Percentiles rank a stretch among this genome's conserved stretches.
Evolutionary conservation across 92 coral and sea anemone species (phyloP).

Genomic region (Desmophyllum pertusum): DNA sequence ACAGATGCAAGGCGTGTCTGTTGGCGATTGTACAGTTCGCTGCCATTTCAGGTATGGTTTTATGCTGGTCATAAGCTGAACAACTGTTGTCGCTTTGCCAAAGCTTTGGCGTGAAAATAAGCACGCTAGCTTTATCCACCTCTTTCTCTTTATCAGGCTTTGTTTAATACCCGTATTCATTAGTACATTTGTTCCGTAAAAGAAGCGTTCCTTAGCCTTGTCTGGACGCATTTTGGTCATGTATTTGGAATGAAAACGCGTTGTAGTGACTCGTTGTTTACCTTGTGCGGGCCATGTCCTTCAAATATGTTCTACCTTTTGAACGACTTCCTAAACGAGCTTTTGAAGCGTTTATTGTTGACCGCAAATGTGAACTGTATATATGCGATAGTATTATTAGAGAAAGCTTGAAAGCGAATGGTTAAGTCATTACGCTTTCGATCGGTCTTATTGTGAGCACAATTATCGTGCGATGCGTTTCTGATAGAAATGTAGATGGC

Average conservation of each 20-base stretch:
- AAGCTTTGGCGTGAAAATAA: slow-evolving; percentile 17
- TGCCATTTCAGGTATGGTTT: slow-evolving; percentile 39
- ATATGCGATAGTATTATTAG: background rate
- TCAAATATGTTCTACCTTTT: slow-evolving; percentile 8
- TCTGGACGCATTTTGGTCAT: background rate
- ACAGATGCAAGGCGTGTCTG: slow-evolving; percentile 35
- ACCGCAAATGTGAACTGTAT: slow-evolving; percentile 31
- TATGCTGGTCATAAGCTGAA: background rate
- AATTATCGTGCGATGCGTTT: slow-evolving; percentile 5
- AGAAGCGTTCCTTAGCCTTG: background rate
- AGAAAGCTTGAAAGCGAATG: background rate
- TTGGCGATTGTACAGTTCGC: slow-evolving; percentile 35
- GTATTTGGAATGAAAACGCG: slow-evolving; percentile 5
- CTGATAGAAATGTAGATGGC: background rate
- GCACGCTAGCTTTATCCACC: slow-evolving; percentile 4
- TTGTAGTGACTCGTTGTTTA: slow-evolving; percentile 30
- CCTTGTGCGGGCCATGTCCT: slow-evolving; percentile 9
- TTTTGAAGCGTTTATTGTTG: slow-evolving; percentile 7
- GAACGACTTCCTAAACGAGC: slow-evolving; percentile 40
- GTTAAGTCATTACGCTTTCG: background rate
- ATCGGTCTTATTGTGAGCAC: background rate
- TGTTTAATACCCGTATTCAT: background rate
- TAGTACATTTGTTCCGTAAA: background rate
- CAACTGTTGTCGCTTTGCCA: slow-evolving; percentile 20
- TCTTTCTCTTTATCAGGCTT: background rate